phyloP scores from a whole-genome alignment of 2,113 vertebrate species.

The Sisor rabdophorus region DNA sequence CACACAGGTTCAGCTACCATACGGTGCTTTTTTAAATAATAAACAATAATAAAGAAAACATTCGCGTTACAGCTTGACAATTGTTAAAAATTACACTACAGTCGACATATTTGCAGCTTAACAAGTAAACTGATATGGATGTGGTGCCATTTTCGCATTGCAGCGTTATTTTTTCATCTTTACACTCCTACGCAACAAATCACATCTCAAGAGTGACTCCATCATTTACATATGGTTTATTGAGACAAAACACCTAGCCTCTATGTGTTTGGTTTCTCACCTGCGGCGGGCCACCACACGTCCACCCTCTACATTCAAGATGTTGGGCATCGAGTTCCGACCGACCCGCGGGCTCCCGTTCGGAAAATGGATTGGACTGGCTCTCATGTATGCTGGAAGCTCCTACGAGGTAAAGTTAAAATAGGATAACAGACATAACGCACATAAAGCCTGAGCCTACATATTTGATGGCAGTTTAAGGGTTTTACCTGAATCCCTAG shows the following conservation, averaged over 20 bases:
- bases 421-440: neutral
- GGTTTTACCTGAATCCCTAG: slow-evolving; percentile 88
- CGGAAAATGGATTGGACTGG: slow-evolving; percentile 89
- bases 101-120: slow-evolving; percentile 13
- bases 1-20: slow-evolving; percentile 32
- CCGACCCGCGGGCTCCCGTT: slow-evolving; percentile 90
- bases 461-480: neutral
- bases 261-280: slow-evolving; percentile 60
- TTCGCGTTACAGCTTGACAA: slow-evolving; percentile 15
- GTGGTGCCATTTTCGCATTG: neutral
- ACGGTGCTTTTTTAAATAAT: slow-evolving; percentile 18
- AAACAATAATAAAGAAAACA: neutral
- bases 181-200: slow-evolving; percentile 7
- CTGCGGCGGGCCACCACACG: slow-evolving; percentile 85
- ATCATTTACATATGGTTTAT: neutral
- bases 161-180: neutral
- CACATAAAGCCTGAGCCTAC: neutral
- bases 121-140: slow-evolving; percentile 11
- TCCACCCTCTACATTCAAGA: slow-evolving; percentile 86
- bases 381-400: slow-evolving; percentile 84
- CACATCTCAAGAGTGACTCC: slow-evolving; percentile 1
- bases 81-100: slow-evolving; percentile 1
- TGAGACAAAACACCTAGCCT: neutral
- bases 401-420: slow-evolving; percentile 69
- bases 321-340: slow-evolving; percentile 85